These are phyloP conservation scores for Lontra canadensis DNA, from an alignment of 2,113 vertebrate genomes.

Conservation along the genomic window DNA sequence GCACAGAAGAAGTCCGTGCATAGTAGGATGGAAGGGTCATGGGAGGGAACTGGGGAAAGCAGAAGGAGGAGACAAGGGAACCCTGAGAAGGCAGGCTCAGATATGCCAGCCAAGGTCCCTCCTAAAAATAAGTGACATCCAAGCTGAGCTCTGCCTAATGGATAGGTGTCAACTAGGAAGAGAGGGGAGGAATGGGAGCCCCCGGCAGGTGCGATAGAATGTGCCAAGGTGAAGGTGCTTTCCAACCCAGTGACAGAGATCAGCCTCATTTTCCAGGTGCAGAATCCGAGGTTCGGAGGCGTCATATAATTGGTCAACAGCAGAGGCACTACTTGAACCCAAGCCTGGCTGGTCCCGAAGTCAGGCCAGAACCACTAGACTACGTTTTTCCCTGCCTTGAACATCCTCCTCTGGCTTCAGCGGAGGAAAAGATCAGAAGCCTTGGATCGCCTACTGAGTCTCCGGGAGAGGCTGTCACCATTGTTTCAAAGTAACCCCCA, in stretches of 20 bases:
- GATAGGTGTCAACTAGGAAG: background rate
- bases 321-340: background rate
- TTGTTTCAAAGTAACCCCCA: background rate
- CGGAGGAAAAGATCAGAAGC: background rate
- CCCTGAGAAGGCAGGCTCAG: background rate
- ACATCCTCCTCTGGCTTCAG: background rate
- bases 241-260: background rate
- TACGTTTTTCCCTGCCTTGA: too few relatives aligned
- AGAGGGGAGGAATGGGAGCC: background rate
- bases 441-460: background rate
- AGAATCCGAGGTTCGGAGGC: background rate
- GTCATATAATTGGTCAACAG: background rate
- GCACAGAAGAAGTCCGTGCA: fast-evolving
- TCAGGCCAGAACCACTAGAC: too few relatives aligned
- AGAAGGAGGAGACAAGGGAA: background rate
- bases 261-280: background rate
- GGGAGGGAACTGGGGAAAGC: background rate
- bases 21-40: fast-evolving
- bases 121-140: background rate
- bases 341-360: background rate
- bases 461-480: background rate
- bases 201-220: background rate
- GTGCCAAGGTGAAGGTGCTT: fast-evolving
- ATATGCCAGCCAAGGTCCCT: background rate
- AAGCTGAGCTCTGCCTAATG: background rate